Conservation (phyloP, 30 jellyfish, hydroid and myxozoan species). For the Pseudorhiza aurosa region DNA sequence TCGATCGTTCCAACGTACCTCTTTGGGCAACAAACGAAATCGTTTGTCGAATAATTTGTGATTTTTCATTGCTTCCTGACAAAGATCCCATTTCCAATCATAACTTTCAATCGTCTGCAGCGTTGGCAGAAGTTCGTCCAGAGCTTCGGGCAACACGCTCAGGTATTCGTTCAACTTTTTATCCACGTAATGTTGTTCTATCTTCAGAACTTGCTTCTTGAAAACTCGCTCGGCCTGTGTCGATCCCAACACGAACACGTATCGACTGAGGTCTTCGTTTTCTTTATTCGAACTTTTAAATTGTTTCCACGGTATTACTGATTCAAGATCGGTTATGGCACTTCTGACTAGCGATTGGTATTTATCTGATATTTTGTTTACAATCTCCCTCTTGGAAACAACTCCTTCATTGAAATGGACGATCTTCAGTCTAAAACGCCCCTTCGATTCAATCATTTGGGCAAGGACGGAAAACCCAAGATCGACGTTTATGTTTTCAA, state of each 20-base stretch:
- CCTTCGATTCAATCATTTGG: constrained; percentile 87
- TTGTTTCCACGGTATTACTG: constrained; percentile 85
- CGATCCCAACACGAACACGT: constrained; percentile 76
- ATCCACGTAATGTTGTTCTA: constrained; percentile 90
- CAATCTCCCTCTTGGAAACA: constrained; percentile 50
- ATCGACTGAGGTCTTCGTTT: constrained; percentile 62
- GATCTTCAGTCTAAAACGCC: constrained; percentile 77
- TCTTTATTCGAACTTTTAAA: constrained; percentile 48
- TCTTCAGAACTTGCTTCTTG: constrained; percentile 86
- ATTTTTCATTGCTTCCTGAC: constrained; percentile 90
- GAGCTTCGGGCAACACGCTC: constrained; percentile 91
- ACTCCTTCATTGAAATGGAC: constrained; percentile 81
- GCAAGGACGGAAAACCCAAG: constrained; percentile 80
- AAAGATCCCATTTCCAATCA: constrained; percentile 98
- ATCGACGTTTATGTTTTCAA: constrained; percentile 75
- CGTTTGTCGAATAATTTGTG: constrained; percentile 86
- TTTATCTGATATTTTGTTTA: constrained; percentile 63
- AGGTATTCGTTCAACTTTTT: constrained; percentile 82
- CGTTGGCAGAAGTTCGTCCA: constrained; percentile 95
- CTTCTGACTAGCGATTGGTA: constrained; percentile 79
- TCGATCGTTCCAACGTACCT: constrained; percentile 88
- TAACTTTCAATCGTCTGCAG: constrained; percentile 82
- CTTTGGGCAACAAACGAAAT: constrained; percentile 79
- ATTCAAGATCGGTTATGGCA: constrained; percentile 73
- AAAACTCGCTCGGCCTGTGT: constrained; percentile 79